Percentiles rank a stretch among this genome's conserved stretches.
phyloP scores from a whole-genome alignment of 2,888 invertebrate genomes.

The Drosophila fungiperda region DNA sequence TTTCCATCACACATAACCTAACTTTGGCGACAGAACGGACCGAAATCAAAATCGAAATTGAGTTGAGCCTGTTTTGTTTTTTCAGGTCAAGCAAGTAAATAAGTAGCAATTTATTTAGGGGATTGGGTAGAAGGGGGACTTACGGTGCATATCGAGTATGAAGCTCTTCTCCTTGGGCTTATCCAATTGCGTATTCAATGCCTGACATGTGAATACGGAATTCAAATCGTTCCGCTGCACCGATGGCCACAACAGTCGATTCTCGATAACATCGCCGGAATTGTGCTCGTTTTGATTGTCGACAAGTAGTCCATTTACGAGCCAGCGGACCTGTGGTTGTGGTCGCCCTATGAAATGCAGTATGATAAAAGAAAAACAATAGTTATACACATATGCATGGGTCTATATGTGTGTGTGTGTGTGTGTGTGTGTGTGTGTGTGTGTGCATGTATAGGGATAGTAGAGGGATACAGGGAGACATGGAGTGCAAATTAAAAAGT shows the following conservation, averaged over 20 bases:
- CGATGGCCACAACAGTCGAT: conserved; percentile 90
- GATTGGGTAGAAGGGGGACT: conserved; percentile 85
- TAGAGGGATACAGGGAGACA: not conserved
- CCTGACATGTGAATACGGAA: conserved; percentile 94
- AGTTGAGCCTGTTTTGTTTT: not conserved
- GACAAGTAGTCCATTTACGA: conserved; percentile 91
- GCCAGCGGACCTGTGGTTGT: conserved; percentile 93
- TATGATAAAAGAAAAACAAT: conserved; percentile 26
- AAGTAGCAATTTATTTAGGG: conserved; percentile 9
- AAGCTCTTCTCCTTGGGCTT: conserved; percentile 92
- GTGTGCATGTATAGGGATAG: not conserved
- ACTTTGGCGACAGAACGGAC: not conserved
- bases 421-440: not conserved
- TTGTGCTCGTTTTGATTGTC: conserved; percentile 94
- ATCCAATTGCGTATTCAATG: conserved; percentile 93
- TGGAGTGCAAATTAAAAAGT: conserved; percentile 76
- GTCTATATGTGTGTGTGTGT: not conserved
- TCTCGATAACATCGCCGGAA: conserved; percentile 94
- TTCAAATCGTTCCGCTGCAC: conserved; percentile 92
- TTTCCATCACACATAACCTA: not conserved
- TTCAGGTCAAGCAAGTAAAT: conserved; percentile 9
- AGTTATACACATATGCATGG: conserved; percentile 21
- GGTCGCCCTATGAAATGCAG: conserved; percentile 88
- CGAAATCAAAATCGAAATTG: not conserved
- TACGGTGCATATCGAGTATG: conserved; percentile 91